Base-by-base conservation (phyloP, 2,797 vertebrate species). In the Todus mexicanus region DNA sequence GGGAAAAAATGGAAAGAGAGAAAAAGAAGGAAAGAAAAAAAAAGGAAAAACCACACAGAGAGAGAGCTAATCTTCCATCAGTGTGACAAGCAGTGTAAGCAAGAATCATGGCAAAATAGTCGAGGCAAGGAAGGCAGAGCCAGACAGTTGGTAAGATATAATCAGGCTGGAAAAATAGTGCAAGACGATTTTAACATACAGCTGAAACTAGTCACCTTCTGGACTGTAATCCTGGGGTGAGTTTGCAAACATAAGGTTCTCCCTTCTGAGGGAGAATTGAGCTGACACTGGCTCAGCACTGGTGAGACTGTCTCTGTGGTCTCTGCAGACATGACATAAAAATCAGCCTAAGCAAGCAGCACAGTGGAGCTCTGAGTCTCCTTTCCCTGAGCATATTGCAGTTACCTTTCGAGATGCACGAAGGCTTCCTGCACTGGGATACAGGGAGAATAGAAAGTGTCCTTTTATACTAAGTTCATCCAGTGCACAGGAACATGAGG, bases 71-170 rank as follows among this genome's bases (percentile, higher is more conserved):
- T 83, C 82, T 89, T 66, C 59, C 63, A 47, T 63, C 84, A 85
- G 54, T 16, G 70, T 70, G 89, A 93, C 84, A 93, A 92, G 84
- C 71, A 26, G 63, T 9, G 33, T 48, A 95, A 94, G 89, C 43
- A 92, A 85, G 73, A 89, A 69, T 64, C 51, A 66, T 20, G 2
- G 87, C 90, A 93, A 91, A 94, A 93, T 5, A 92, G 54, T 29
- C 61, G 77, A 95, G 68, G 59, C 63, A 75, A 75, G 43, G 29
- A 54, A 70, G 64, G 35, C 64, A 47, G 9, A 86, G 93, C 50
- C 78, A 94, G 89, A 90, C 92, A 54, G 87, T 83, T 71, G 76
- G 84, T 82, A 60, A 93, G 88, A 93, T 50, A 65, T 56, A 78
- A 93, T 72, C 66, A 66, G 84, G 65, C 83, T 91, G 84, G 80